A percentile compares a stretch with the other conserved stretches of the same genome.
phyloP scores from a whole-genome alignment of 2,113 vertebrate species.

The Phasianus colchicus region DNA sequence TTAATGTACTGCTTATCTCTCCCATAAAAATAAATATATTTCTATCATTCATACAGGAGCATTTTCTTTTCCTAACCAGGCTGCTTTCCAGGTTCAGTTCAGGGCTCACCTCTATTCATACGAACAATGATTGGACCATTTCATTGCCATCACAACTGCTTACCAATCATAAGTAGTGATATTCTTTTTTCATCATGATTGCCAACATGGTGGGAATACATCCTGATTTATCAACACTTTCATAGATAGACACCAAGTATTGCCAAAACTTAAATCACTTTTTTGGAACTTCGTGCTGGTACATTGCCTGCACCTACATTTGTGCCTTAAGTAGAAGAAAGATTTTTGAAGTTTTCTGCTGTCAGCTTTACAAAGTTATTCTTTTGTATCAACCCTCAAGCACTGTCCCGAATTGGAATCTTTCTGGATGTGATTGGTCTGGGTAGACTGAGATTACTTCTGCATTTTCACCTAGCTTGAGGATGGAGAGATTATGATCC shows the following conservation, averaged over 20 bases:
- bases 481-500: neutral
- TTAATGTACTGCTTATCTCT: neutral
- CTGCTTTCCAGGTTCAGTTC: neutral
- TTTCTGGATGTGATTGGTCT: neutral
- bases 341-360: neutral
- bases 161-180: neutral
- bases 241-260: neutral
- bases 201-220: neutral
- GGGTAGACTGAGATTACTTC: neutral
- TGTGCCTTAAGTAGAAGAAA: neutral
- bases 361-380: neutral
- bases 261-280: neutral
- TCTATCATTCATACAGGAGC: neutral
- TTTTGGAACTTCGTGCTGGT: neutral
- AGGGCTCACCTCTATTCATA: neutral
- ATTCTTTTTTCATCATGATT: neutral
- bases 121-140: neutral
- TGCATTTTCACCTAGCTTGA: neutral
- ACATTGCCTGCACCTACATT: neutral
- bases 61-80: neutral
- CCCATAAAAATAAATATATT: neutral
- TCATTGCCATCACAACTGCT: neutral
- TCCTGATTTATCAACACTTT: neutral
- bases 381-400: neutral
- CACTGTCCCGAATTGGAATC: neutral